These are phyloP conservation scores for Anagrus nilaparvatae DNA, from an alignment of 1,140 invertebrate species.

Conservation along the genomic window DNA sequence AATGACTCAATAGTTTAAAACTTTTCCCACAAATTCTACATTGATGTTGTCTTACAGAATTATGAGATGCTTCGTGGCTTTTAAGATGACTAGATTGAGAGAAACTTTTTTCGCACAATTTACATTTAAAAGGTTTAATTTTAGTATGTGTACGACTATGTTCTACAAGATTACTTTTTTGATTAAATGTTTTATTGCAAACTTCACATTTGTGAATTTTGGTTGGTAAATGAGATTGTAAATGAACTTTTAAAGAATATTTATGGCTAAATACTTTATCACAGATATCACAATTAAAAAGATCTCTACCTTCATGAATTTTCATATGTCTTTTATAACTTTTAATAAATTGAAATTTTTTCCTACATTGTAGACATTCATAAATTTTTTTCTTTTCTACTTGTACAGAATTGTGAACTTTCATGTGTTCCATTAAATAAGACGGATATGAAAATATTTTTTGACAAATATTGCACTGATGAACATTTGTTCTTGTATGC, in stretches of 20 bases:
- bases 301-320: conserved; percentile 31
- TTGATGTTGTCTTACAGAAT: conserved; percentile 31
- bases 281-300: conserved; percentile 41
- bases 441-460: conserved; percentile 39
- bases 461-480: conserved; percentile 36
- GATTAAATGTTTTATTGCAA: conserved; percentile 42
- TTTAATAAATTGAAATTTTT: conserved; percentile 31
- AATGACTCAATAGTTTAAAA: conserved; percentile 37
- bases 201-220: conserved; percentile 42
- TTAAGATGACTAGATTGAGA: conserved; percentile 38
- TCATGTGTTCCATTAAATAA: conserved; percentile 35
- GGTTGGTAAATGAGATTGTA: conserved; percentile 29
- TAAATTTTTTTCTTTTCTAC: conserved; percentile 15
- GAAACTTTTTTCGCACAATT: conserved; percentile 39
- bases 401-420: conserved; percentile 25
- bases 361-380: conserved; percentile 32
- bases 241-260: conserved; percentile 35
- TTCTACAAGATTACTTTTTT: conserved; percentile 42
- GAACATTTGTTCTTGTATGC: conserved; percentile 34
- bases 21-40: conserved; percentile 39
- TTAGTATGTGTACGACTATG: conserved; percentile 45
- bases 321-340: conserved; percentile 33
- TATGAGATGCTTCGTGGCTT: conserved; percentile 35
- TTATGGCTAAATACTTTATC: conserved; percentile 36
- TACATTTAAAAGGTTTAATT: conserved; percentile 43